phyloP scores from a whole-genome alignment of 2,888 invertebrate species.

The Zaprionus obscuricornis region DNA sequence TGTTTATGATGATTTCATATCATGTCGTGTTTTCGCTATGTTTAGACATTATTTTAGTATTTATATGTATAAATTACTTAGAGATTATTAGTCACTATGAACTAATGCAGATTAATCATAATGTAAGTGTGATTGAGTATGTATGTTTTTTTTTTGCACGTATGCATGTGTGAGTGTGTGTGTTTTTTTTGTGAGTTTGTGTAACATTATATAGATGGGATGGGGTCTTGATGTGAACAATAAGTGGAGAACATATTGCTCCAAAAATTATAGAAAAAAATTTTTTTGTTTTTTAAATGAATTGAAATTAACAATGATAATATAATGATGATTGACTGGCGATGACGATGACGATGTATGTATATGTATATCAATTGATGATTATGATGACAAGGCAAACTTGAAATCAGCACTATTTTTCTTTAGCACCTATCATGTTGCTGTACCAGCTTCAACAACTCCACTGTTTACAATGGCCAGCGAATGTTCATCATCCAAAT shows the following conservation, averaged over 20 bases:
- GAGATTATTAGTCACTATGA: slow-evolving; percentile 70
- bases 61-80: slow-evolving; percentile 71
- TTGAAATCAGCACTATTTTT: slow-evolving; percentile 23
- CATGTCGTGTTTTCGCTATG: slow-evolving; percentile 30
- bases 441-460: slow-evolving; percentile 41
- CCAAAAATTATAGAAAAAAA: slow-evolving; percentile 42
- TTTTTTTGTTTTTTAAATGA: slow-evolving; percentile 36
- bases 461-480: slow-evolving; percentile 24
- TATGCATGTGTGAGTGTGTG: slow-evolving; percentile 19
- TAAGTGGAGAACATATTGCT: slow-evolving; percentile 26
- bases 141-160: too few relatives aligned
- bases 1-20: too few relatives aligned
- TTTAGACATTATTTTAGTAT: slow-evolving; percentile 54
- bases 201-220: too few relatives aligned
- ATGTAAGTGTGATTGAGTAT: too few relatives aligned
- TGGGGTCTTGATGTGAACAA: too few relatives aligned
- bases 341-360: slow-evolving; percentile 25
- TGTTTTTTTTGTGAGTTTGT: slow-evolving; percentile 29
- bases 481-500: slow-evolving; percentile 45
- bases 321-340: slow-evolving; percentile 54
- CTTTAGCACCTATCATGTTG: slow-evolving; percentile 73
- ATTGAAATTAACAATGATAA: slow-evolving; percentile 69
- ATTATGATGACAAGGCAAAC: slow-evolving; percentile 23
- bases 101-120: slow-evolving; percentile 60
- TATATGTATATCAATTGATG: too few relatives aligned